Conservation (phyloP, 2,113 vertebrate genomes). For the Datnioides undecimradiatus region DNA sequence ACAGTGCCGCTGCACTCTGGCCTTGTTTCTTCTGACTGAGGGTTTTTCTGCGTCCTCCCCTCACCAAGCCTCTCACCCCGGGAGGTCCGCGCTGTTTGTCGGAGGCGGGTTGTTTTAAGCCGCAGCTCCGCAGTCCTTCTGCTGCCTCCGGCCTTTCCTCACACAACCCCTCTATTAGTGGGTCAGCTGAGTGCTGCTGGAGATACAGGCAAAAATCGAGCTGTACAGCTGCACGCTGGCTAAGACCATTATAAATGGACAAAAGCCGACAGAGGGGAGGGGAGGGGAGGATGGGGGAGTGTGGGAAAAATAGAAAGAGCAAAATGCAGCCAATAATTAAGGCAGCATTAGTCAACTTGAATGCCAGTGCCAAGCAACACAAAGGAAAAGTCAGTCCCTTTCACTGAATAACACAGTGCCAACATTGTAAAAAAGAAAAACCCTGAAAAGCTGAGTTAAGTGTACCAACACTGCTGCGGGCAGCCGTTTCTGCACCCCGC, state of each 20-base stretch:
- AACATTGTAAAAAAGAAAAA: constrained; percentile 5
- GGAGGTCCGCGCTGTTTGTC: constrained; percentile 34
- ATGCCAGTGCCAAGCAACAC: constrained; percentile 37
- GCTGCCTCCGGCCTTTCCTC: constrained; percentile 56
- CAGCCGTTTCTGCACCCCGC: neutral
- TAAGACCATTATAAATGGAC: constrained; percentile 45
- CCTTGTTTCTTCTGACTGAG: constrained; percentile 36
- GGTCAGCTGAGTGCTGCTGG: constrained; percentile 64
- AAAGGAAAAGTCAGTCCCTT: constrained; percentile 36
- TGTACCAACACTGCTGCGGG: neutral
- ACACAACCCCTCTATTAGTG: constrained; percentile 63
- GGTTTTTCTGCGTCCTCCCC: constrained; percentile 13
- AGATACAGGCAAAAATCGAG: constrained; percentile 37
- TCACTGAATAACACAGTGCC: constrained; percentile 29
- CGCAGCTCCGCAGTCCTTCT: constrained; percentile 55
- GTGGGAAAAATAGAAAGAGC: constrained; percentile 49
- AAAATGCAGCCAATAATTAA: constrained; percentile 65
- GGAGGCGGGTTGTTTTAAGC: constrained; percentile 51
- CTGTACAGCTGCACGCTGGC: constrained; percentile 49
- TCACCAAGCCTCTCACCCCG: constrained; percentile 36
- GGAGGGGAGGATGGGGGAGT: neutral
- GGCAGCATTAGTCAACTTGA: constrained; percentile 58
- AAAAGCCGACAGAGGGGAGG: constrained; percentile 42
- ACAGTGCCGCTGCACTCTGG: constrained; percentile 10
- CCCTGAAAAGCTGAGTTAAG: constrained; percentile 25